phyloP scores from a whole-genome alignment of 1,140 invertebrate species.

The Heliconius melpomene region DNA sequence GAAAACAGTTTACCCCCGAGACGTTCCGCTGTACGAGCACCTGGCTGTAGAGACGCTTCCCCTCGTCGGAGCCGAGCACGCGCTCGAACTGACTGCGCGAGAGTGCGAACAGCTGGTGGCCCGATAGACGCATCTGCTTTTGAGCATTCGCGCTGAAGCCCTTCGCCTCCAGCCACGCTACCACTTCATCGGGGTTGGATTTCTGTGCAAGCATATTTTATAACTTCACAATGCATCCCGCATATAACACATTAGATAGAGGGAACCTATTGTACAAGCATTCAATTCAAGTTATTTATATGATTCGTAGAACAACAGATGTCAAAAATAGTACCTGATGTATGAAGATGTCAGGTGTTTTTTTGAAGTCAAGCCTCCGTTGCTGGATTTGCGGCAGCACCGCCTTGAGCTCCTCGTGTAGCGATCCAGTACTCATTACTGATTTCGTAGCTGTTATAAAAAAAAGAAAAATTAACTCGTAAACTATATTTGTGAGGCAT shows the following conservation, averaged over 20 bases:
- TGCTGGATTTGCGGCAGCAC: constrained; percentile 84
- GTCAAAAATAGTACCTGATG: constrained; percentile 73
- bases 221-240: too few species aligned
- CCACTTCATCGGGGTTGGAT: constrained; percentile 84
- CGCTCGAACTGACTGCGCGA: constrained; percentile 84
- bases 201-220: constrained; percentile 47
- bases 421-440: constrained; percentile 67
- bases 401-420: constrained; percentile 87
- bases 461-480: background rate
- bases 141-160: constrained; percentile 86
- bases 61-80: constrained; percentile 86
- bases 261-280: too few species aligned
- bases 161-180: constrained; percentile 88
- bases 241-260: too few species aligned
- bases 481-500: background rate
- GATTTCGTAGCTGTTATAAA: constrained; percentile 61
- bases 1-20: constrained; percentile 84
- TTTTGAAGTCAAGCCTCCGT: constrained; percentile 83
- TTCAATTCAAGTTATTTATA: background rate
- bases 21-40: constrained; percentile 88
- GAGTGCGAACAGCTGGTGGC: constrained; percentile 87
- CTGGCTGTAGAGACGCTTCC: constrained; percentile 87
- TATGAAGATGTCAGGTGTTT: constrained; percentile 88
- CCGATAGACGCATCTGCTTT: constrained; percentile 84
- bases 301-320: too few species aligned